phyloP scores from a whole-genome alignment of 1,140 invertebrate genomes.

The Euwallacea fornicatus region DNA sequence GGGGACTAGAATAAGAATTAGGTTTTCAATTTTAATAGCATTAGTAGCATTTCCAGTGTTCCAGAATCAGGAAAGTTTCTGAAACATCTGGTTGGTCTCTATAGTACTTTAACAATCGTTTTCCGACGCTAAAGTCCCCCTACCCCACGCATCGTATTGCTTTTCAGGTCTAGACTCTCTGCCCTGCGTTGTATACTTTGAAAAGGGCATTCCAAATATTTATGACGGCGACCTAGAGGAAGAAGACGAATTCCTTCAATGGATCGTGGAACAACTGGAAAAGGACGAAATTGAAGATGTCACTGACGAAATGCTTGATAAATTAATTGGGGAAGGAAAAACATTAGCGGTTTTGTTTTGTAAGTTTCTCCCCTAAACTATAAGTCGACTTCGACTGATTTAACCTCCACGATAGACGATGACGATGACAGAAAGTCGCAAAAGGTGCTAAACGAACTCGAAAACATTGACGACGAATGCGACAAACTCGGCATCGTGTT shows the following conservation, averaged over 20 bases:
- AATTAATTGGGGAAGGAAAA: constrained; percentile 84
- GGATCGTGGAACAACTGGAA: constrained; percentile 82
- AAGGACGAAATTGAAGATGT: constrained; percentile 95
- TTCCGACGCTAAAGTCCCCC: too few species aligned
- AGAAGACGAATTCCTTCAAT: constrained; percentile 88
- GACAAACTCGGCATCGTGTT: constrained; percentile 84
- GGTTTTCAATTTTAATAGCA: too few species aligned
- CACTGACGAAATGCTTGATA: constrained; percentile 90
- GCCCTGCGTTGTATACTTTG: constrained; percentile 89
- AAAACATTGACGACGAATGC: constrained; percentile 95
- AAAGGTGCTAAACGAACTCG: constrained; percentile 83
- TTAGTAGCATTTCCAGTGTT: too few species aligned
- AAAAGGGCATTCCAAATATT: constrained; percentile 88
- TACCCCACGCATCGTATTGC: too few species aligned
- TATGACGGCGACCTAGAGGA: constrained; percentile 91
- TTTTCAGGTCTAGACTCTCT: constrained; percentile 68
- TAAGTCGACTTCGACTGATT: not conserved
- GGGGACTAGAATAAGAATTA: too few species aligned
- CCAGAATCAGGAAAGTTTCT: too few species aligned
- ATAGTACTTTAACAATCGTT: too few species aligned
- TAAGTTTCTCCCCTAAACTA: constrained; percentile 57
- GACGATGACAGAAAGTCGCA: constrained; percentile 88
- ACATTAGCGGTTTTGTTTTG: constrained; percentile 90
- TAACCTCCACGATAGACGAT: constrained; percentile 66
- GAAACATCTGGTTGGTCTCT: too few species aligned